A percentile compares a stretch with the other conserved stretches of the same genome.
phyloP scores from a whole-genome alignment of 2,797 vertebrate genomes.

The Fistularia tabacaria region DNA sequence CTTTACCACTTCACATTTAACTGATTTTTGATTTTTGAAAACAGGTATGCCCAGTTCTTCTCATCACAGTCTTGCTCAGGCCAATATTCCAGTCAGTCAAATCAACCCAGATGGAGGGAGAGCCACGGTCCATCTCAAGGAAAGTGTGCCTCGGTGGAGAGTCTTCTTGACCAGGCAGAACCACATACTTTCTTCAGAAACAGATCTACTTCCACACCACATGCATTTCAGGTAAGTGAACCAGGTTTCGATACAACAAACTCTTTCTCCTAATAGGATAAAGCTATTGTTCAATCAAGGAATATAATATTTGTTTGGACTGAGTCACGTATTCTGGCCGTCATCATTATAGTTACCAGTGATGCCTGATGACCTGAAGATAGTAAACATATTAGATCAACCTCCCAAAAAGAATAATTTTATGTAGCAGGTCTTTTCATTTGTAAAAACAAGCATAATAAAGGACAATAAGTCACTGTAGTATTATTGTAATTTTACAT shows the following conservation, averaged over 20 bases:
- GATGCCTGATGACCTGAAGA: background rate
- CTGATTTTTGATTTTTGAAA: slow-evolving; percentile 4
- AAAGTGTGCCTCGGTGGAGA: slow-evolving; percentile 64
- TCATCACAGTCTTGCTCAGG: slow-evolving; percentile 59
- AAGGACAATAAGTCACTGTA: too few relatives aligned
- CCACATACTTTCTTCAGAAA: slow-evolving; percentile 49
- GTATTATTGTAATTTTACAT: background rate
- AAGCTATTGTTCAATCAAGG: too few relatives aligned
- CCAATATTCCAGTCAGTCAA: slow-evolving; percentile 38
- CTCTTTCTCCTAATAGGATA: background rate
- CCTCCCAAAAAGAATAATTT: too few relatives aligned
- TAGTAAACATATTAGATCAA: too few relatives aligned
- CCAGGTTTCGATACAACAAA: background rate
- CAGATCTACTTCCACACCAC: slow-evolving; percentile 68
- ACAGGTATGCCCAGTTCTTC: slow-evolving; percentile 73
- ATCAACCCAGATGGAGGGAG: slow-evolving; percentile 55
- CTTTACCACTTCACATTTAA: background rate
- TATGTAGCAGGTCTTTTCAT: background rate
- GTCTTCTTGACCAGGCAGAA: slow-evolving; percentile 60
- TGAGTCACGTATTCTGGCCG: background rate
- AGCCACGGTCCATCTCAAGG: slow-evolving; percentile 40
- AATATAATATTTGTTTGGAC: background rate
- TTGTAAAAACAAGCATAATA: background rate
- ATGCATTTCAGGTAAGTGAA: slow-evolving; percentile 65
- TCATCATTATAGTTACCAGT: background rate